phyloP scores from a whole-genome alignment of 1,140 invertebrate genomes.

The Anoplophora glabripennis region DNA sequence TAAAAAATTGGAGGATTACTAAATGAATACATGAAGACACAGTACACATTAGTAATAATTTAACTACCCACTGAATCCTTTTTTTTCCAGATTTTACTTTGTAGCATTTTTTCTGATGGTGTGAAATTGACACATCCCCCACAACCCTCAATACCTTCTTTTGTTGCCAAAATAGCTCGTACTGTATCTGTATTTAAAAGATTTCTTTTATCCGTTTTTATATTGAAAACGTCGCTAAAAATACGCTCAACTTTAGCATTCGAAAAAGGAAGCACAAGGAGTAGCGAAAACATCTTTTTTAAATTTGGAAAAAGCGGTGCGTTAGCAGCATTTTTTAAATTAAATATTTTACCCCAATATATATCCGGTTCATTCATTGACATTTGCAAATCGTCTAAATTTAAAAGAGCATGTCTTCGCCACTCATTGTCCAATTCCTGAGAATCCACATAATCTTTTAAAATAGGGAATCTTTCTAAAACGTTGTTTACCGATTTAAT shows the following conservation, averaged over 20 bases:
- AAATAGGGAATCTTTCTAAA: neutral
- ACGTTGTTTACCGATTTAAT: neutral
- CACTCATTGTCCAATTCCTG: constrained; percentile 9
- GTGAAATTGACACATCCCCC: too few relatives aligned
- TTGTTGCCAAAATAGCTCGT: too few relatives aligned
- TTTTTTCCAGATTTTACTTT: too few relatives aligned
- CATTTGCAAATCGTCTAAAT: too few relatives aligned
- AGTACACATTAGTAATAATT: too few relatives aligned
- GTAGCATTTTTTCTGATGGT: too few relatives aligned
- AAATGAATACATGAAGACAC: too few relatives aligned
- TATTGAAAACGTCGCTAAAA: neutral
- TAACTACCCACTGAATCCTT: too few relatives aligned
- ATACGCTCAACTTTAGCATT: constrained; percentile 1
- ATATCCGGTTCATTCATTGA: neutral
- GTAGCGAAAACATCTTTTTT: neutral
- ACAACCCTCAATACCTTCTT: too few relatives aligned
- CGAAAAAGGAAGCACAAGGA: constrained; percentile 1
- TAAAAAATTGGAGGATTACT: too few relatives aligned
- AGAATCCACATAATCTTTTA: constrained; percentile 1
- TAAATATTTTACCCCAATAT: constrained; percentile 2
- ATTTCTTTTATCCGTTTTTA: constrained; percentile 1
- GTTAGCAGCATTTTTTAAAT: neutral
- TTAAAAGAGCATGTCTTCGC: neutral
- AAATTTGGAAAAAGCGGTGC: neutral
- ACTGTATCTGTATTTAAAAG: neutral